Evolutionary conservation across 2,113 vertebrate species (phyloP).

Genomic region (Panthera uncia): DNA sequence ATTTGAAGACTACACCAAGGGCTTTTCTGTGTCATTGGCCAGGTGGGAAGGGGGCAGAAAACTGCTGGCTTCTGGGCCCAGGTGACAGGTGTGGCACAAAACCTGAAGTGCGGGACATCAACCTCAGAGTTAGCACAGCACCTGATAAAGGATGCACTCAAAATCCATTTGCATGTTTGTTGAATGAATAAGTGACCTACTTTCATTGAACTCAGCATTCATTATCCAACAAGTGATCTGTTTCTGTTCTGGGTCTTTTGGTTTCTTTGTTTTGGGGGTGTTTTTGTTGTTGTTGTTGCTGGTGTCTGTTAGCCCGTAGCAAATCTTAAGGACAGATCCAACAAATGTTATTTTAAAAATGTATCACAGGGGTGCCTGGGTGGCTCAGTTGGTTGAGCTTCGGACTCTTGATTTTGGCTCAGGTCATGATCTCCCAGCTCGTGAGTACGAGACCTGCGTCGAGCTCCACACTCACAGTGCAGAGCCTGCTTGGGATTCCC

Average conservation of each 20-base stretch:
- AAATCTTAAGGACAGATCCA: background rate
- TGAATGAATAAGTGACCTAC: background rate
- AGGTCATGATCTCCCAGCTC: no score
- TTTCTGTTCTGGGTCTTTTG: background rate
- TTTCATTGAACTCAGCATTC: background rate
- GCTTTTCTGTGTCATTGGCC: background rate
- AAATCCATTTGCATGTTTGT: background rate
- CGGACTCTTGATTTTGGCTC: no score
- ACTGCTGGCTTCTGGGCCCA: background rate
- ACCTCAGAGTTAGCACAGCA: background rate
- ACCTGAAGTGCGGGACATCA: background rate
- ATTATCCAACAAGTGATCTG: background rate
- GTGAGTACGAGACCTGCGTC: no score
- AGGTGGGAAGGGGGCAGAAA: no score
- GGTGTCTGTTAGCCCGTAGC: background rate
- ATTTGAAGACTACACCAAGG: no score
- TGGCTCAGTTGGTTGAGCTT: no score
- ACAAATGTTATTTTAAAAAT: background rate
- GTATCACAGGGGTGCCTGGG: background rate
- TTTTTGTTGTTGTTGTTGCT: background rate
- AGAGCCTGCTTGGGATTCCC: no score
- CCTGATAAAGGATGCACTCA: background rate
- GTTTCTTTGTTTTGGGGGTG: background rate
- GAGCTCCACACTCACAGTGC: no score
- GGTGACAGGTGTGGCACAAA: background rate